Conservation (phyloP, 64 coral and sea anemone species). For the Acropora yongei region DNA sequence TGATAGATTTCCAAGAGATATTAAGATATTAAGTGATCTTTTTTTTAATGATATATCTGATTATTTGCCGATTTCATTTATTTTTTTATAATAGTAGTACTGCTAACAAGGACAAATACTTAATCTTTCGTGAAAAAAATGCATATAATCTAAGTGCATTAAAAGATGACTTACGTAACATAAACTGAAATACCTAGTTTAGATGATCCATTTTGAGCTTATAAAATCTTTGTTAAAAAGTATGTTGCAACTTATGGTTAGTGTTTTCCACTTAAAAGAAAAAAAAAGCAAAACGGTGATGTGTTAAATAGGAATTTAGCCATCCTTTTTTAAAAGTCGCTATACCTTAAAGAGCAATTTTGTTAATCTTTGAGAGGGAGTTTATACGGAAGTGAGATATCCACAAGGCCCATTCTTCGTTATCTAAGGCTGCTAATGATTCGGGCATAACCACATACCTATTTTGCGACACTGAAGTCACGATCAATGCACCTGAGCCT, state of each 20-base stretch:
- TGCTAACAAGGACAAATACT: constrained; percentile 6
- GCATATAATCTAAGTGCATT: constrained; percentile 22
- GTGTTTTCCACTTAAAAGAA: not conserved
- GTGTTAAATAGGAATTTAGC: too few species aligned
- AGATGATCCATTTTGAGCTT: not conserved
- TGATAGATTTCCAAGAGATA: constrained; percentile 43
- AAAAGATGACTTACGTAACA: constrained; percentile 20
- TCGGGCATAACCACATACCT: too few species aligned
- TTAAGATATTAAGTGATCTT: not conserved
- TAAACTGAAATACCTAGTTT: constrained; percentile 11
- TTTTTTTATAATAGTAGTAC: constrained; percentile 26
- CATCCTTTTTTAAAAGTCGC: too few species aligned
- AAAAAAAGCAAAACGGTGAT: not conserved
- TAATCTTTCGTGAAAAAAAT: constrained; percentile 41
- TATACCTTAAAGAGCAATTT: too few species aligned
- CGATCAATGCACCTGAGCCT: too few species aligned
- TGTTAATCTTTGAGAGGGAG: too few species aligned
- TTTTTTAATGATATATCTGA: constrained; percentile 12
- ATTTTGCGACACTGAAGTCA: too few species aligned
- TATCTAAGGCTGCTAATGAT: too few species aligned
- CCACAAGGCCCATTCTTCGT: too few species aligned
- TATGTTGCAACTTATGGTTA: not conserved
- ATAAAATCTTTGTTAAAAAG: not conserved
- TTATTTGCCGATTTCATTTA: not conserved
- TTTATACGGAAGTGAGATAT: too few species aligned